Base-by-base conservation (phyloP, 2,888 invertebrate species). In the Phytoseiulus persimilis region DNA sequence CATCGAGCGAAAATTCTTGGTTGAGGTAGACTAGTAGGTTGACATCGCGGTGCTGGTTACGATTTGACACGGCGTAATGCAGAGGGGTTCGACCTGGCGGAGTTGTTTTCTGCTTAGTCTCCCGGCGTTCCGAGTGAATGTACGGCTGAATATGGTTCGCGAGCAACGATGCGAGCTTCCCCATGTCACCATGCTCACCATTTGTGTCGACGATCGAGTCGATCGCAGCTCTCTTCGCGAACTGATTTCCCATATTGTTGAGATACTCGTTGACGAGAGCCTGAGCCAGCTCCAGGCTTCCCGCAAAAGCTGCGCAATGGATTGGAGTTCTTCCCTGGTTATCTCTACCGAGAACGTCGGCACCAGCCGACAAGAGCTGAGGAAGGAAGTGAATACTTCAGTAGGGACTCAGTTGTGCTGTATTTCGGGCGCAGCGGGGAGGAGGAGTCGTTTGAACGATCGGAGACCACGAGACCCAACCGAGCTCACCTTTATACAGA, bases 251-350 rank as follows among this genome's bases (percentile, higher is more conserved):
- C 94, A 91, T 90, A 92, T 92, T 90, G 90, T 32, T 83, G 83
- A 90, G 89, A 90, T 91, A 91, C 33, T 28, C 65, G 65, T 65
- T 65, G 18, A 65, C 65, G 5, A 65, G 65, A 65, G 28, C 65
- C 18, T 23, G 23, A 14, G 92, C 87, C 6, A 87, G 32, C 87
- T 87, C 87, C 31, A 87, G 87, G 23, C 31, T 87, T 87, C 93
- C 95, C 92, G 94, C 94, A 91, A 94, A 94, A 2, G 95, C 94
- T 89, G 95, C 94, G 90, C 94, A 94, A 92, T 95, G 95, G 83
- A 94, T 93, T 46, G 94, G 94, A 0, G 95, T 95, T 91, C 94
- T 93, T 28, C 94, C 94, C 83, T 92, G 93, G 91, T 94, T 94
- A 92, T 95, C 95, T 90, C 93, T 93, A 6, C 94, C 93, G 92